Base-by-base conservation (phyloP, 1,140 invertebrate species). In the Triops cancriformis region DNA sequence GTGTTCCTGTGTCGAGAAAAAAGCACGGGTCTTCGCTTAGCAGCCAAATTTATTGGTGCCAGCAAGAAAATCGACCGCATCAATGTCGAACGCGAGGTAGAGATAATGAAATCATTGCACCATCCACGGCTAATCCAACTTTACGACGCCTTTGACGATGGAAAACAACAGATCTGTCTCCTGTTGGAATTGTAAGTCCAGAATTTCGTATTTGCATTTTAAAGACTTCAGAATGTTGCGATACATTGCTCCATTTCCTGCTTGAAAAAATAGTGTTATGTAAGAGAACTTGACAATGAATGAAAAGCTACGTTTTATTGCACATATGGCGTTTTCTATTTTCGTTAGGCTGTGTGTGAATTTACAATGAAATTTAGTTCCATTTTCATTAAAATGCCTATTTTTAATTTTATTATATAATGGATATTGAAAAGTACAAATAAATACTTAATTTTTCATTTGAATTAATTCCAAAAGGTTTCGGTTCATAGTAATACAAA, bases 71-170 rank as follows among this genome's bases (percentile, higher is more conserved):
- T 97, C 83, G 96, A 98, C 83, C 87, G 93, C 79, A 87, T 93
- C 77, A 94, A 97, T 84, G 96, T 98, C 41, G 93, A 96, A 84
- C 88, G 96, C 76, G 97, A 99, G 85, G 92, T 99, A 28, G 95
- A 98, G 80, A 97, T 99, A 80, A 99, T 99, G 97, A 90, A 94
- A 82, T 86, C 89, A 77, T 88, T 99, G 11, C 93, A 96, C 82
- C 96, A 98, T 88, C 95, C 96, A 7, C 85, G 95, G 80, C 89
- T 99, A 11, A 94, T 98, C 81, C 96, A 98, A 85, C 88, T 98
- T 0, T 98, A 98, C 84, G 97, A 98, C 83, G 95, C 96, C 4
- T 98, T 95, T 83, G 96, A 98, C 83, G 85, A 86, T 80, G 73
- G 81, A 83, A 91, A 90, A 79, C 94, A 95, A 85, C 91, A 93